Evolutionary conservation across 2,888 invertebrate species (phyloP).

Genomic region (Spialia ferax): DNA sequence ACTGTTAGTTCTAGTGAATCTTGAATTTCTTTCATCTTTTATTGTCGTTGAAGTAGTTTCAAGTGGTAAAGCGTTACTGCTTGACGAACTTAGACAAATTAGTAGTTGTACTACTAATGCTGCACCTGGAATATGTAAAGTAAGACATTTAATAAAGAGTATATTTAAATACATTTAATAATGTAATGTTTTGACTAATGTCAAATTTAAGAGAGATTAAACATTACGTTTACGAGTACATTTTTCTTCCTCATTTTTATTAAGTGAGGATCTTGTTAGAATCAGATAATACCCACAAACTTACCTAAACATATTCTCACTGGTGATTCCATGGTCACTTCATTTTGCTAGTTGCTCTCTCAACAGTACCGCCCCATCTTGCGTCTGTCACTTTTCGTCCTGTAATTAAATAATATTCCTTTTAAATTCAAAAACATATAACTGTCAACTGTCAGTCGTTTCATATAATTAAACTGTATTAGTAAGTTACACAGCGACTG

Average conservation of each 20-base stretch:
- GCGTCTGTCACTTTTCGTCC: constrained; percentile 56
- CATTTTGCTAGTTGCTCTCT: constrained; percentile 62
- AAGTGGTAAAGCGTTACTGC: constrained; percentile 66
- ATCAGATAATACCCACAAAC: no score
- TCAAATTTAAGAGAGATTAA: no score
- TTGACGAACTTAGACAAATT: constrained; percentile 72
- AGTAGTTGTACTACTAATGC: constrained; percentile 79
- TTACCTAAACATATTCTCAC: constrained; percentile 84
- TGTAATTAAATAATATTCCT: constrained; percentile 53
- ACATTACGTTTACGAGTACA: no score
- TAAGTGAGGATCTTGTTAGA: no score
- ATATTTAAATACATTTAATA: background rate
- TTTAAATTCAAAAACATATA: no score
- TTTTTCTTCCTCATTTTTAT: no score
- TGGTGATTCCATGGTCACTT: constrained; percentile 83
- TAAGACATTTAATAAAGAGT: background rate
- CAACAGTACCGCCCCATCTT: constrained; percentile 55
- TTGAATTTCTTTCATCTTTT: constrained; percentile 62
- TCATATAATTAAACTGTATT: no score
- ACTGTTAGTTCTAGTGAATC: constrained; percentile 57
- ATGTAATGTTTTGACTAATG: no score
- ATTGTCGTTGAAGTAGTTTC: constrained; percentile 64
- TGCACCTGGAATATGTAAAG: constrained; percentile 70
- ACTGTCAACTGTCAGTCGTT: no score
- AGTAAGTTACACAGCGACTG: no score